Conservation (phyloP, 2,888 invertebrate genomes). For the Arge pagana region DNA sequence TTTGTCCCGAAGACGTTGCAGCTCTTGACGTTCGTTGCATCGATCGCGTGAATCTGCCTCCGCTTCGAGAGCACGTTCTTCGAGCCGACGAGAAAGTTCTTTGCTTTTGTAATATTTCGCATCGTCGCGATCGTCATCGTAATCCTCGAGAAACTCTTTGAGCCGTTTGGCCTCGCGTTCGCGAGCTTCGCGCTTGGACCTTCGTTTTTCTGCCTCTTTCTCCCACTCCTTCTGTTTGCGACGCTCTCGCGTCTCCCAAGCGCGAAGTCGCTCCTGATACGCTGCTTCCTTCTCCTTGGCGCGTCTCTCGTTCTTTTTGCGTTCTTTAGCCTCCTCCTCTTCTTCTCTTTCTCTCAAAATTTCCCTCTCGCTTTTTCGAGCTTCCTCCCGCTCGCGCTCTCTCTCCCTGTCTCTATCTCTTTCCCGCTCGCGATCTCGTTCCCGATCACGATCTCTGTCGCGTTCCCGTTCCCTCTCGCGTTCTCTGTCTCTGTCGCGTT, state of each 20-base stretch:
- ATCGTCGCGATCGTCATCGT: constrained; percentile 97
- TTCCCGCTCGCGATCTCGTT: constrained; percentile 55
- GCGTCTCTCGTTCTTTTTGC: constrained; percentile 86
- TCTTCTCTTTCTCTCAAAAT: constrained; percentile 78
- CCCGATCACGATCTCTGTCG: constrained; percentile 48
- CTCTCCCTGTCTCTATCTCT: constrained; percentile 61
- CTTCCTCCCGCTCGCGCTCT: constrained; percentile 62
- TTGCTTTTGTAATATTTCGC: constrained; percentile 95
- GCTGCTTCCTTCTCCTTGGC: constrained; percentile 94
- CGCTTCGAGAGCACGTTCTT: constrained; percentile 91
- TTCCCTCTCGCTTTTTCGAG: constrained; percentile 64
- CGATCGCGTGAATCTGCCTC: constrained; percentile 90
- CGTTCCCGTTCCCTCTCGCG: constrained; percentile 46
- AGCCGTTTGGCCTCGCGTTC: constrained; percentile 91
- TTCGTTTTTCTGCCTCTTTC: constrained; percentile 83
- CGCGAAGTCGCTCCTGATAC: constrained; percentile 84
- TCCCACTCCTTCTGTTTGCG: constrained; percentile 90
- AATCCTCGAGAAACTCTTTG: constrained; percentile 98
- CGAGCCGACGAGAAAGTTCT: constrained; percentile 86
- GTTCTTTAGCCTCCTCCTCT: constrained; percentile 90
- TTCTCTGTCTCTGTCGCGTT: constrained; percentile 43
- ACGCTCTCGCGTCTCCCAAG: constrained; percentile 89
- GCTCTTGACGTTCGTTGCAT: constrained; percentile 70
- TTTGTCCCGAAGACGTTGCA: constrained; percentile 71
- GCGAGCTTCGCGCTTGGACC: constrained; percentile 82